These are phyloP conservation scores for Parapsyche elsis DNA, from an alignment of 1,140 invertebrate species.

Conservation along the genomic window DNA sequence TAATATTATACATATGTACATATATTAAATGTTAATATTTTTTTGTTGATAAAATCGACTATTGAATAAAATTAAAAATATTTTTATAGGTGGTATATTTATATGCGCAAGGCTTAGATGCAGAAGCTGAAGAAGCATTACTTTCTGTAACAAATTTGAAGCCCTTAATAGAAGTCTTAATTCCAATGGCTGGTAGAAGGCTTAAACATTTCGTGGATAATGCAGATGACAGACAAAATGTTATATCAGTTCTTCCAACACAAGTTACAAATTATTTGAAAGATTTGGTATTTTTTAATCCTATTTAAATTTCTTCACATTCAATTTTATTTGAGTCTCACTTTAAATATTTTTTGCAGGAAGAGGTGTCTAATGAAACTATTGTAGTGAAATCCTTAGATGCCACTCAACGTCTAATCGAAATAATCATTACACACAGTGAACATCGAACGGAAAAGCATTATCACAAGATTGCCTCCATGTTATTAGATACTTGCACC, in stretches of 20 bases:
- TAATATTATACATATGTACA: not conserved
- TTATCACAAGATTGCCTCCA: conserved; percentile 37
- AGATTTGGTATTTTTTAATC: conserved; percentile 64
- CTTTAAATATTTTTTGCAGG: conserved; percentile 35
- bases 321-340: not conserved
- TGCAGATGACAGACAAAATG: conserved; percentile 70
- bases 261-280: conserved; percentile 77
- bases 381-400: conserved; percentile 43
- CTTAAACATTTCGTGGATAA: conserved; percentile 73
- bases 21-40: conserved; percentile 2
- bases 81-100: conserved; percentile 73
- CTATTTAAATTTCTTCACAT: not conserved
- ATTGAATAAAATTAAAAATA: conserved; percentile 19
- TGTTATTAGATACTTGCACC: conserved; percentile 47
- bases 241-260: conserved; percentile 76
- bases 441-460: conserved; percentile 11
- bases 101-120: conserved; percentile 82
- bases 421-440: conserved; percentile 35
- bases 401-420: conserved; percentile 35
- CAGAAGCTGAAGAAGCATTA: conserved; percentile 79
- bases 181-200: conserved; percentile 78
- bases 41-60: not conserved
- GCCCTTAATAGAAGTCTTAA: conserved; percentile 73
- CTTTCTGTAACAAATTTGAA: conserved; percentile 73
- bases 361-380: conserved; percentile 47